A percentile compares a stretch with the other conserved stretches of the same genome.
phyloP scores from a whole-genome alignment of 2,113 vertebrate genomes.

The Speoplatyrhinus poulsoni region DNA sequence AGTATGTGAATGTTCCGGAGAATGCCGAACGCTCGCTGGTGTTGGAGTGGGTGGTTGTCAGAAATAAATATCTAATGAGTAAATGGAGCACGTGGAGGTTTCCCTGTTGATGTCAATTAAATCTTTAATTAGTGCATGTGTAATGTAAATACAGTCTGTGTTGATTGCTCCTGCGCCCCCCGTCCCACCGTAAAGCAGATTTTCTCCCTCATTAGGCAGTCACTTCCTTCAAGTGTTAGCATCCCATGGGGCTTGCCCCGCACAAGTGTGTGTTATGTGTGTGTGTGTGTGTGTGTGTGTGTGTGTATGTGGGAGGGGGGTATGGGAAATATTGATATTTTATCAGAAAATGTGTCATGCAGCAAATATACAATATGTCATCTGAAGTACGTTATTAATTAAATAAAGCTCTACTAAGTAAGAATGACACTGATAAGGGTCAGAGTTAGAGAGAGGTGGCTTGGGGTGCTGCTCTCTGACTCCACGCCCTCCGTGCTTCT shows the following conservation, averaged over 20 bases:
- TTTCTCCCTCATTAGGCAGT: slow-evolving; percentile 76
- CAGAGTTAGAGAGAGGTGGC: too few species aligned
- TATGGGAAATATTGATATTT: neutral
- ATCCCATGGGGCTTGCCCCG: slow-evolving; percentile 65
- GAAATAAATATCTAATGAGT: slow-evolving; percentile 41
- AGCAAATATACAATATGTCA: too few species aligned
- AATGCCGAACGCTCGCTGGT: neutral
- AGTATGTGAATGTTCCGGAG: neutral
- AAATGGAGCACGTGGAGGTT: slow-evolving; percentile 47
- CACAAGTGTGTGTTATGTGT: slow-evolving; percentile 11
- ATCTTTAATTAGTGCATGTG: slow-evolving; percentile 74
- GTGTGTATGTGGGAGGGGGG: slow-evolving; percentile 9
- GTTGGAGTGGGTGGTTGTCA: neutral
- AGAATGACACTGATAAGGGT: too few species aligned
- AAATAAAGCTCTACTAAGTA: too few species aligned
- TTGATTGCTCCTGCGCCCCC: slow-evolving; percentile 61
- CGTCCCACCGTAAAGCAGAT: slow-evolving; percentile 66
- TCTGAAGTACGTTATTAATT: too few species aligned
- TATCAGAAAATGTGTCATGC: too few species aligned
- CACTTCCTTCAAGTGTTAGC: slow-evolving; percentile 70
- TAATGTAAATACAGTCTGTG: slow-evolving; percentile 74
- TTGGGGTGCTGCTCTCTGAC: too few species aligned
- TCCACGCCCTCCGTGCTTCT: too few species aligned
- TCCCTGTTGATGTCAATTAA: slow-evolving; percentile 68
- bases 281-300: slow-evolving; percentile 9